Evolutionary conservation across 1,140 invertebrate genomes (phyloP).

Genomic region (Pseudoatta argentina): DNA sequence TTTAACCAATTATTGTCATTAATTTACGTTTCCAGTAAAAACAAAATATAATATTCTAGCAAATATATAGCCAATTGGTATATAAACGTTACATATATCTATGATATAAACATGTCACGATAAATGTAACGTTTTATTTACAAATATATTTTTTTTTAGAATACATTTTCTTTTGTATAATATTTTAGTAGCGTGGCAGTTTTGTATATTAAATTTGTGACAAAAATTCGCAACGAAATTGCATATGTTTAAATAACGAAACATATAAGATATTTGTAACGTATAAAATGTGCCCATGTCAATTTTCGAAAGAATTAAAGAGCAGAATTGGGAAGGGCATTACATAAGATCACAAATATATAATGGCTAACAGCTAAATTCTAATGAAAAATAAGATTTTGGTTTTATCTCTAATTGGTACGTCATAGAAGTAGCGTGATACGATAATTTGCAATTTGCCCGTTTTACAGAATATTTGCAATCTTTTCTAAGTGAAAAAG

Average conservation of each 20-base stretch:
- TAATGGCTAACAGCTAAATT: conserved; percentile 33
- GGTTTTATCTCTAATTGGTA: conserved; percentile 30
- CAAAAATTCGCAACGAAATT: conserved; percentile 10
- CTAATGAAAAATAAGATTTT: conserved; percentile 17
- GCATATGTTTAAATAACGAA: background rate
- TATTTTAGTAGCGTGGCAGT: background rate
- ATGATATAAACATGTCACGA: background rate
- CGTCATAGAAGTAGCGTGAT: conserved; percentile 47
- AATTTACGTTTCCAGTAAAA: background rate
- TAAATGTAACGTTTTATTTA: background rate
- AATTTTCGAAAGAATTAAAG: conserved; percentile 49
- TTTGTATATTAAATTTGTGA: background rate
- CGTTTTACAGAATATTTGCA: conserved; percentile 72
- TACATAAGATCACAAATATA: conserved; percentile 80
- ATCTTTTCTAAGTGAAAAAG: background rate
- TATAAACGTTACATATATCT: background rate
- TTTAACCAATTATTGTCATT: conserved; percentile 15
- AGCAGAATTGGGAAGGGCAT: conserved; percentile 84
- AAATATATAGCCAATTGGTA: conserved; percentile 16
- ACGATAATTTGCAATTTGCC: conserved; percentile 64
- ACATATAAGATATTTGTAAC: conserved; percentile 5
- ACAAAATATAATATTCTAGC: background rate
- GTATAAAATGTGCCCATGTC: conserved; percentile 26
- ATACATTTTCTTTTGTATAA: background rate
- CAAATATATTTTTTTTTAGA: conserved; percentile 2